phyloP scores from a whole-genome alignment of 1,140 invertebrate genomes.

The Heliconius hermathena region DNA sequence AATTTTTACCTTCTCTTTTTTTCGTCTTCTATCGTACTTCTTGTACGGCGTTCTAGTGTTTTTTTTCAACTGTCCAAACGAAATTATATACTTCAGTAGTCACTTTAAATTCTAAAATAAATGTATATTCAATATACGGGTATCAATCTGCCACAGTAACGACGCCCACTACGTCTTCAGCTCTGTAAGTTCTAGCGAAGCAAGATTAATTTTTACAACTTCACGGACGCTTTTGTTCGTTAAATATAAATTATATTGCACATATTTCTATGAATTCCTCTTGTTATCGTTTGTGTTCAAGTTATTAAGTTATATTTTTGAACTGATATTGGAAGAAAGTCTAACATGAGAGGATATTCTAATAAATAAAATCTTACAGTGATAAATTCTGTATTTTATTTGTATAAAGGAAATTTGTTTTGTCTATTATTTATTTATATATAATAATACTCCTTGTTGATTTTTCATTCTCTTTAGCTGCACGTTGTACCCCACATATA shows the following conservation, averaged over 20 bases:
- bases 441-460: no score
- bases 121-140: neutral
- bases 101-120: neutral
- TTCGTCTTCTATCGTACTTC: no score
- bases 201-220: slow-evolving; percentile 7
- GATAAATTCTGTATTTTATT: no score
- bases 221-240: slow-evolving; percentile 4
- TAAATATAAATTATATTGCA: slow-evolving; percentile 11
- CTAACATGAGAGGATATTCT: neutral
- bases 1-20: no score
- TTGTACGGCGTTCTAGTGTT: neutral
- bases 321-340: neutral
- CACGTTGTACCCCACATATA: no score
- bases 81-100: neutral
- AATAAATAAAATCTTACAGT: no score
- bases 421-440: no score
- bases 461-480: no score
- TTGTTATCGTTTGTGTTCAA: neutral
- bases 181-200: neutral
- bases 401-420: no score
- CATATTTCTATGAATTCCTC: slow-evolving; percentile 2
- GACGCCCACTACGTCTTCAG: neutral
- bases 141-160: neutral
- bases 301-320: neutral
- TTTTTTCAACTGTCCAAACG: neutral